These are phyloP conservation scores for Polyploca ridens DNA, from an alignment of 2,888 invertebrate genomes.

Conservation along the genomic window DNA sequence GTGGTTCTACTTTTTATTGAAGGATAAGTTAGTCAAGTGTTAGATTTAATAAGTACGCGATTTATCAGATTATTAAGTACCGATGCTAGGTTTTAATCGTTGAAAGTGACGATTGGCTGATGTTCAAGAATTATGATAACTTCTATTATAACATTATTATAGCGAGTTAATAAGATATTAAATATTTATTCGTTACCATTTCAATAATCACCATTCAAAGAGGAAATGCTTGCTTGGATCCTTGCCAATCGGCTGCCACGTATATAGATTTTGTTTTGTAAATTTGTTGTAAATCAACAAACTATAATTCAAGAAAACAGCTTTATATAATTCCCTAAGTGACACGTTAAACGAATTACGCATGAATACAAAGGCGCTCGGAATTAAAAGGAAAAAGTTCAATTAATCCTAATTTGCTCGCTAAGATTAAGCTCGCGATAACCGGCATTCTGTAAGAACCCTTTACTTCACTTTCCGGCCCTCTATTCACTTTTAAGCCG, in stretches of 20 bases:
- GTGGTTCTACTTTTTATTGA: slow-evolving; percentile 31
- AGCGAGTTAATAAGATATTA: no score
- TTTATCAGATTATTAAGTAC: background rate
- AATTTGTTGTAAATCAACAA: background rate
- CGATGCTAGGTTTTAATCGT: background rate
- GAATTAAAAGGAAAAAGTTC: slow-evolving; percentile 78
- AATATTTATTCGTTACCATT: no score
- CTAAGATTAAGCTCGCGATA: slow-evolving; percentile 80
- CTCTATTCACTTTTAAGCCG: slow-evolving; percentile 75
- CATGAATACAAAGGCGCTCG: slow-evolving; percentile 70
- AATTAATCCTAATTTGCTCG: slow-evolving; percentile 83
- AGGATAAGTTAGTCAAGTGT: slow-evolving; percentile 16
- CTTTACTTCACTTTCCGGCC: slow-evolving; percentile 75
- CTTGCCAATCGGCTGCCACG: no score
- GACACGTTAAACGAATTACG: slow-evolving; percentile 75
- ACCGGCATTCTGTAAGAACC: slow-evolving; percentile 75
- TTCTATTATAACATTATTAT: no score
- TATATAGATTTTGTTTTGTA: no score
- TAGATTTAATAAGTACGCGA: slow-evolving; percentile 11
- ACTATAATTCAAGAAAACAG: slow-evolving; percentile 22
- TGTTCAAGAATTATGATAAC: no score
- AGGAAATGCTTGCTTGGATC: no score
- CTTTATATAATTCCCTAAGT: slow-evolving; percentile 61
- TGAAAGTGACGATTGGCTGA: no score
- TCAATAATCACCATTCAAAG: no score